Percentiles rank a stretch among this genome's conserved stretches.
phyloP scores from a whole-genome alignment of 2,797 vertebrate species.

The Gallinago nigripennis region DNA sequence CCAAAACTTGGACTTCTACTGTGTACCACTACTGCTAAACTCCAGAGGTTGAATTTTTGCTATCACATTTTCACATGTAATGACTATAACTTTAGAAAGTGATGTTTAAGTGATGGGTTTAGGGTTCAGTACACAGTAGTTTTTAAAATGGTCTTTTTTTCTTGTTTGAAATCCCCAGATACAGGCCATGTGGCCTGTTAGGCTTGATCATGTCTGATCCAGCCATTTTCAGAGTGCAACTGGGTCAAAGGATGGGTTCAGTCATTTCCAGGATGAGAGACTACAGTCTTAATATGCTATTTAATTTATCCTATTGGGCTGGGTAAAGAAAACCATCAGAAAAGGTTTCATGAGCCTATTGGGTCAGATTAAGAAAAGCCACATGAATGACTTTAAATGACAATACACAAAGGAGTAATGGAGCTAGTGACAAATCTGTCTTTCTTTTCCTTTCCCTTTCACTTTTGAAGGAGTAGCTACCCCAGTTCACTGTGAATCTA shows the following conservation, averaged over 20 bases:
- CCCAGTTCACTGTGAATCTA: not conserved
- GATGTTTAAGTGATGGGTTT: not conserved
- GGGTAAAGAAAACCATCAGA: constrained; percentile 2
- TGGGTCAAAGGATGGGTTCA: not conserved
- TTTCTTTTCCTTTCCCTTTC: not conserved
- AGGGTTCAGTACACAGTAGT: not conserved
- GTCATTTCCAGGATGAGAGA: not conserved
- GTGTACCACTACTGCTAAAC: not conserved
- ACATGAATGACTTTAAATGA: not conserved
- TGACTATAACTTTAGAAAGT: not conserved
- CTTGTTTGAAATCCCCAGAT: not conserved
- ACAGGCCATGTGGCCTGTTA: not conserved
- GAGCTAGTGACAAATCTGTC: not conserved
- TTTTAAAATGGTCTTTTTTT: not conserved
- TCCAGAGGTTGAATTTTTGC: not conserved
- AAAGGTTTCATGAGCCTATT: constrained; percentile 2
- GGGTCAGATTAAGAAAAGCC: constrained; percentile 14
- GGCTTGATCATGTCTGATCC: not conserved
- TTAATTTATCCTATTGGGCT: not conserved
- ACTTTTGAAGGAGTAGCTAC: not conserved
- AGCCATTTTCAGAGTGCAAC: not conserved
- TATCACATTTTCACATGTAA: not conserved
- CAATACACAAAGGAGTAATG: not conserved
- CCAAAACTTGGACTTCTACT: not conserved
- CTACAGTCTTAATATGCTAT: not conserved